Evolutionary conservation across 2,797 vertebrate genomes (phyloP).

Genomic region (Lepus townsendii): DNA sequence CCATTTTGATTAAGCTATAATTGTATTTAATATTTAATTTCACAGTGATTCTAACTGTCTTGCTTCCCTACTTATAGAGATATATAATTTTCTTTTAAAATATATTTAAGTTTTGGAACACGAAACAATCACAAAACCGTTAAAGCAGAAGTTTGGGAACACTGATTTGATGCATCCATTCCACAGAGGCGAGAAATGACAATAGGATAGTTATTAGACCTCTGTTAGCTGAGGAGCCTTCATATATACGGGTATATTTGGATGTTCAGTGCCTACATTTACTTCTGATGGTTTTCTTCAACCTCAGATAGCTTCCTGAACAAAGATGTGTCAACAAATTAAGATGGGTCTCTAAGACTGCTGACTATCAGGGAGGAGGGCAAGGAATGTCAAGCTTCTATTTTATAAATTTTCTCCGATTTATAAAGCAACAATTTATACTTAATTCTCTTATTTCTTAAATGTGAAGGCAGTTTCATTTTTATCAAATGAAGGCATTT

Average conservation of each 20-base stretch:
- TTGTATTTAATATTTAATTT: conserved; percentile 28
- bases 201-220: neutral
- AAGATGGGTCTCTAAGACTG: neutral
- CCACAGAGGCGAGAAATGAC: neutral
- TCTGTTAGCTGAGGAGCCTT: neutral
- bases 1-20: neutral
- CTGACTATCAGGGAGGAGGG: neutral
- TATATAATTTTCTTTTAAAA: conserved; percentile 36
- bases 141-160: neutral
- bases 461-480: neutral
- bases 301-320: neutral
- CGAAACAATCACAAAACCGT: neutral
- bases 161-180: too few species aligned
- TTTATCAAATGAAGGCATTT: conserved; percentile 11
- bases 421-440: neutral
- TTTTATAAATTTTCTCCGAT: neutral
- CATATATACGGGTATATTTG: neutral
- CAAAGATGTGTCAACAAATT: neutral
- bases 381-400: neutral
- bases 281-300: neutral
- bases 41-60: neutral
- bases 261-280: neutral
- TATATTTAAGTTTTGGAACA: neutral
- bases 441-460: neutral
- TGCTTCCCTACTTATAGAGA: neutral